Percentiles rank a stretch among this genome's conserved stretches.
These are phyloP conservation scores for Trissonchulus sp. DNA, from an alignment of 2,888 invertebrate genomes.

Conservation along the genomic window DNA sequence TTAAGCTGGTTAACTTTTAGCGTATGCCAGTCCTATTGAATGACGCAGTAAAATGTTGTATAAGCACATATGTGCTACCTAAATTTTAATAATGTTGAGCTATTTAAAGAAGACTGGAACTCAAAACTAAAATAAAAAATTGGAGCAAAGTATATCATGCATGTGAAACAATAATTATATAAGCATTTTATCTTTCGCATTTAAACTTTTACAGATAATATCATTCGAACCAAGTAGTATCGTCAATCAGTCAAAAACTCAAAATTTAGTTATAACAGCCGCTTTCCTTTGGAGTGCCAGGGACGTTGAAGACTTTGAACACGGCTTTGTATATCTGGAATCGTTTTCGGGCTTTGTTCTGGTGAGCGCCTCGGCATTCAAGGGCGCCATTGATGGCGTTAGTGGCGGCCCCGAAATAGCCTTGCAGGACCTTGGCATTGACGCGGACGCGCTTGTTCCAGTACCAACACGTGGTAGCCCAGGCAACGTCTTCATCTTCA, in stretches of 20 bases:
- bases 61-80: too few relatives aligned
- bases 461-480: constrained; percentile 37
- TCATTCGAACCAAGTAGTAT: too few relatives aligned
- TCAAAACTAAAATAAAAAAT: too few relatives aligned
- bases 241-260: too few relatives aligned
- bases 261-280: constrained; percentile 26
- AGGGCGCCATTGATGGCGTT: constrained; percentile 33
- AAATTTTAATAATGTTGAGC: too few relatives aligned
- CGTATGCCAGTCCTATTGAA: too few relatives aligned
- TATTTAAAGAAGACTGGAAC: not conserved
- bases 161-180: too few relatives aligned
- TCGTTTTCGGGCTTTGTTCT: constrained; percentile 30
- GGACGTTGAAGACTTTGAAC: not conserved
- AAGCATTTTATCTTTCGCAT: too few relatives aligned
- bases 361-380: constrained; percentile 30
- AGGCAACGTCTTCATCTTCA: constrained; percentile 34
- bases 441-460: constrained; percentile 35
- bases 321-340: constrained; percentile 18
- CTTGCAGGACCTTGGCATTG: constrained; percentile 27
- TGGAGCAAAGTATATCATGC: too few relatives aligned
- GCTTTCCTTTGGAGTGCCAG: not conserved
- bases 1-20: too few relatives aligned
- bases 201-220: too few relatives aligned
- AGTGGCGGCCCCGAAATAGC: constrained; percentile 34
- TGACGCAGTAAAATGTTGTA: too few relatives aligned